These are phyloP conservation scores for Erpornis zantholeuca DNA, from an alignment of 2,113 vertebrate genomes.

Conservation along the genomic window DNA sequence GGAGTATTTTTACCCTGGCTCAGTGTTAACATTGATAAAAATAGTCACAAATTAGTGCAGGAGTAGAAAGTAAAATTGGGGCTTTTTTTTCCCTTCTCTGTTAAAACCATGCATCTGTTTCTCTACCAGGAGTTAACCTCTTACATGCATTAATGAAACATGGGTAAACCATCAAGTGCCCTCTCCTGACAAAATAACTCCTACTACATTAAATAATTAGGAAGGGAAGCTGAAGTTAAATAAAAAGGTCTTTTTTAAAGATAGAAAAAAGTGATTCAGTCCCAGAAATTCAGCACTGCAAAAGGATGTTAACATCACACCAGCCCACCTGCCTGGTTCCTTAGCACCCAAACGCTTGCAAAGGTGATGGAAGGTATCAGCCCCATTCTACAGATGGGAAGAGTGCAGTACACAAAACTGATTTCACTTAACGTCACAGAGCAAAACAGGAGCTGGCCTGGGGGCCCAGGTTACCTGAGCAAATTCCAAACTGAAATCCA, in stretches of 20 bases:
- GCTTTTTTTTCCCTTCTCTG: not conserved
- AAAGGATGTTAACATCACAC: not conserved
- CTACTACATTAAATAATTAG: not conserved
- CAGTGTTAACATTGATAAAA: constrained; percentile 59
- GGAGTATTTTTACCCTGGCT: constrained; percentile 66
- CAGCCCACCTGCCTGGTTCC: not conserved
- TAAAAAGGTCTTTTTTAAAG: not conserved
- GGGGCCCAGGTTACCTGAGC: not conserved
- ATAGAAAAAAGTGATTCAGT: not conserved
- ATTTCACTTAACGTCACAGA: not conserved
- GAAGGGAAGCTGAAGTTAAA: not conserved
- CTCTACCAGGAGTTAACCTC: constrained; percentile 19
- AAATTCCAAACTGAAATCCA: not conserved
- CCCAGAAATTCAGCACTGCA: not conserved
- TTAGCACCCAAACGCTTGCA: not conserved
- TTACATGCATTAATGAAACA: not conserved
- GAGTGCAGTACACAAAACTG: not conserved
- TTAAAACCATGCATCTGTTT: not conserved
- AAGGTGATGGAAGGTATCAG: not conserved
- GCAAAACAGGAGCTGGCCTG: not conserved
- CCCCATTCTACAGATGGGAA: not conserved
- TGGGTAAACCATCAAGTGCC: not conserved
- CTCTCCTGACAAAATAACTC: constrained; percentile 1
- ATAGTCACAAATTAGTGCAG: constrained; percentile 67
- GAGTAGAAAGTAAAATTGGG: constrained; percentile 53